Percentiles rank a stretch among this genome's conserved stretches.
Evolutionary conservation across 2,113 vertebrate genomes (phyloP).

Genomic region (Oryzias melastigma): DNA sequence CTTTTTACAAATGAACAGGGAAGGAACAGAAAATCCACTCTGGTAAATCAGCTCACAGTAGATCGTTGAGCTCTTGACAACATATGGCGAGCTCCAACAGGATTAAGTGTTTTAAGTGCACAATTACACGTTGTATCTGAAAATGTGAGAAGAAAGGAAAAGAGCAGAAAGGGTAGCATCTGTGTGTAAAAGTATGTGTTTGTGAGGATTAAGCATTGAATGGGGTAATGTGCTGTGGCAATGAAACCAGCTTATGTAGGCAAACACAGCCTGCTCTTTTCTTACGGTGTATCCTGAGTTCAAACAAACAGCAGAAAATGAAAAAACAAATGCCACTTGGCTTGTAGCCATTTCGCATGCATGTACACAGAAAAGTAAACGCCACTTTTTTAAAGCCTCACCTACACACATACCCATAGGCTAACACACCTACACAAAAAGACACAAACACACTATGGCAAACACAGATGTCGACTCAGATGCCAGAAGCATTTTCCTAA

Average conservation of each 20-base stretch:
- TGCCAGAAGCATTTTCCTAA: slow-evolving; percentile 52
- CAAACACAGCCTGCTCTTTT: slow-evolving; percentile 36
- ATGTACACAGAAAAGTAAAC: slow-evolving; percentile 45
- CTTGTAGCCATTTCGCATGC: slow-evolving; percentile 37
- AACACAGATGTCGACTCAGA: slow-evolving; percentile 72
- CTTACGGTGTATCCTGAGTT: slow-evolving; percentile 15
- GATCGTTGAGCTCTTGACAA: slow-evolving; percentile 32
- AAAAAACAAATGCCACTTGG: slow-evolving; percentile 41
- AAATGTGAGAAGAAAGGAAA: slow-evolving; percentile 18
- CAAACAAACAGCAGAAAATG: slow-evolving; percentile 39
- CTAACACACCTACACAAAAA: slow-evolving; percentile 41
- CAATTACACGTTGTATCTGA: slow-evolving; percentile 46
- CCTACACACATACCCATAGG: slow-evolving; percentile 36
- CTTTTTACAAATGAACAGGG: slow-evolving; percentile 27
- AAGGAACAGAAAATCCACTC: slow-evolving; percentile 29
- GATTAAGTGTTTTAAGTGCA: slow-evolving; percentile 37
- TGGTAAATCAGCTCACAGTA: slow-evolving; percentile 35
- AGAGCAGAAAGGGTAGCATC: slow-evolving; percentile 12
- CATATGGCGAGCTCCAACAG: slow-evolving; percentile 33
- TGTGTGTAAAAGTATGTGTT: slow-evolving; percentile 5
- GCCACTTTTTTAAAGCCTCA: slow-evolving; percentile 34
- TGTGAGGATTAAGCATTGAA: slow-evolving; percentile 33
- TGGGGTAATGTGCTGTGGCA: slow-evolving; percentile 45
- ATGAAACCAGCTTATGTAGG: slow-evolving; percentile 34
- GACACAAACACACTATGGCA: slow-evolving; percentile 41